Conservation (phyloP, 2,797 vertebrate genomes). For the Florisuga fusca region DNA sequence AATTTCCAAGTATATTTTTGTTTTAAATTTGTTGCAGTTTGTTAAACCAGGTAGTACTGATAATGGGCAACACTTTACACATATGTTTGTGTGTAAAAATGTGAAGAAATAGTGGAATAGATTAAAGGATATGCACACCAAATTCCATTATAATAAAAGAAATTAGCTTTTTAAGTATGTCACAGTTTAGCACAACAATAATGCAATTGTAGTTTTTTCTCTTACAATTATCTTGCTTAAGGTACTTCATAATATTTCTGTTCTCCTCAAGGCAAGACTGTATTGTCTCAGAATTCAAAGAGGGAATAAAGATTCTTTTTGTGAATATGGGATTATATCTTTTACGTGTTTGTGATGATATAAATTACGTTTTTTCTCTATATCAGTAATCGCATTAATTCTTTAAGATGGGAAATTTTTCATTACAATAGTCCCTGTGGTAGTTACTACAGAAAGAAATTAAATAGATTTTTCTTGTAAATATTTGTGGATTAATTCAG, state of each 20-base stretch:
- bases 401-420: constrained; percentile 74
- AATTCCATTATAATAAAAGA: constrained; percentile 75
- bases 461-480: constrained; percentile 69
- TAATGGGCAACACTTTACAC: constrained; percentile 44
- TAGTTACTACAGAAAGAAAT: constrained; percentile 71
- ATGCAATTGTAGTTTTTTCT: constrained; percentile 69
- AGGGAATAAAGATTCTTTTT: constrained; percentile 71
- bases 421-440: constrained; percentile 75
- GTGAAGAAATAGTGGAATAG: constrained; percentile 40
- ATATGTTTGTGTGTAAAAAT: constrained; percentile 39
- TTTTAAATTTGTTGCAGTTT: constrained; percentile 24
- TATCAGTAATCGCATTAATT: constrained; percentile 75
- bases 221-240: constrained; percentile 75
- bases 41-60: neutral
- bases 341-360: constrained; percentile 72
- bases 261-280: constrained; percentile 73
- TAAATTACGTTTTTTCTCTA: constrained; percentile 68
- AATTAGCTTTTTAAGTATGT: constrained; percentile 76
- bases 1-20: constrained; percentile 21
- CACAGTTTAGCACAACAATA: constrained; percentile 77
- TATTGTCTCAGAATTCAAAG: constrained; percentile 72
- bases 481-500: constrained; percentile 71
- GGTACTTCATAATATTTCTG: constrained; percentile 74
- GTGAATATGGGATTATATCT: constrained; percentile 71
- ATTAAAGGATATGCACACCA: constrained; percentile 63